phyloP scores from a whole-genome alignment of 2,888 invertebrate species.

The Hecatera dysodea region DNA sequence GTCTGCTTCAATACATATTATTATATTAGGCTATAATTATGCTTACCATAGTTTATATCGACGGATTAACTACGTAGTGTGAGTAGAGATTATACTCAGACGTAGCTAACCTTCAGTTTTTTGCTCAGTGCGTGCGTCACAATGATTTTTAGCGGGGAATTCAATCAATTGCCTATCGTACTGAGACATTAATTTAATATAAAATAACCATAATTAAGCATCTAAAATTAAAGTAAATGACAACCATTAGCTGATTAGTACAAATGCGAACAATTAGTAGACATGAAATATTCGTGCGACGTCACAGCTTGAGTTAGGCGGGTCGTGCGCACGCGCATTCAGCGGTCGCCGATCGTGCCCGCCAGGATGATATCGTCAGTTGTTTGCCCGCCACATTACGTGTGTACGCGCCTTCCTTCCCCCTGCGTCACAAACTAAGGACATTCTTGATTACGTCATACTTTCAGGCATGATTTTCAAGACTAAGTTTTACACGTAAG shows the following conservation, averaged over 20 bases:
- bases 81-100: slow-evolving; percentile 9
- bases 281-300: slow-evolving; percentile 44
- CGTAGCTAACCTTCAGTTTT: slow-evolving; percentile 46
- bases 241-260: slow-evolving; percentile 40
- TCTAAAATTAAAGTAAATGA: slow-evolving; percentile 28
- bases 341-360: slow-evolving; percentile 38
- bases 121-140: slow-evolving; percentile 52
- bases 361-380: slow-evolving; percentile 61
- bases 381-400: slow-evolving; percentile 38
- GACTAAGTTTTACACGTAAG: slow-evolving; percentile 22
- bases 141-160: slow-evolving; percentile 24
- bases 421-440: slow-evolving; percentile 74
- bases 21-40: slow-evolving; percentile 12
- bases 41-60: not conserved
- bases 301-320: slow-evolving; percentile 50
- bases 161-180: slow-evolving; percentile 10
- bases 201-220: slow-evolving; percentile 10
- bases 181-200: slow-evolving; percentile 14
- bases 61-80: not conserved
- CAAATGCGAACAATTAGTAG: slow-evolving; percentile 57
- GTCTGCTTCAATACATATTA: slow-evolving; percentile 27
- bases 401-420: slow-evolving; percentile 65
- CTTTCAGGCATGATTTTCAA: slow-evolving; percentile 59
- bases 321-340: slow-evolving; percentile 41
- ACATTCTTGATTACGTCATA: slow-evolving; percentile 64